Conservation (phyloP, 2,888 invertebrate species). For the Cerastis leucographa region DNA sequence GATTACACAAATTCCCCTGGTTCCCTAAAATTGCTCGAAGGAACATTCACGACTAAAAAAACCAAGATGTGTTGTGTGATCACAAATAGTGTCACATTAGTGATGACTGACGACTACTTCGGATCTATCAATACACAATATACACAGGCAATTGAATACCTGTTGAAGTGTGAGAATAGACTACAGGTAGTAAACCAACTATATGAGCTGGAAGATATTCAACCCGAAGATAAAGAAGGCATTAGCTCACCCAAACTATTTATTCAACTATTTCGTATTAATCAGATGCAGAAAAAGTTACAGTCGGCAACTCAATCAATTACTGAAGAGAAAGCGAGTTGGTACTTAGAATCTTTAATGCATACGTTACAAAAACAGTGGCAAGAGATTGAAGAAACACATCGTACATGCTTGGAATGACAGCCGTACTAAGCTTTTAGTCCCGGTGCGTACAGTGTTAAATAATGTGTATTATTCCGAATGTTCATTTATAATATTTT, state of each 20-base stretch:
- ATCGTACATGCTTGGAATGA: too few species aligned
- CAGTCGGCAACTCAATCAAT: not conserved
- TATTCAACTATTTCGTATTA: constrained; percentile 10
- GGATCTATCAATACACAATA: not conserved
- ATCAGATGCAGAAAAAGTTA: constrained; percentile 6
- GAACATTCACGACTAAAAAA: not conserved
- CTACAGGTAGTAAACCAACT: constrained; percentile 2
- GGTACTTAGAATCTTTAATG: not conserved
- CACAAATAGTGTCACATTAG: too few species aligned
- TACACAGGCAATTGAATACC: constrained; percentile 3
- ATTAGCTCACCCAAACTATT: constrained; percentile 6
- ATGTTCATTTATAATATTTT: too few species aligned
- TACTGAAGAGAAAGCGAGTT: not conserved
- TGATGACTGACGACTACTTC: constrained; percentile 5
- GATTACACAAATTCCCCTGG: too few species aligned
- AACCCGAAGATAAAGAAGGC: not conserved
- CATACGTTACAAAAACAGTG: constrained; percentile 6
- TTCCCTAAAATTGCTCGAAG: too few species aligned
- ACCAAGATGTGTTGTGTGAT: constrained; percentile 3
- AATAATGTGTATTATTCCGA: too few species aligned
- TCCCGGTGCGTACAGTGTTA: too few species aligned
- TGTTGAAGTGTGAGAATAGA: constrained; percentile 3
- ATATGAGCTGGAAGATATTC: not conserved
- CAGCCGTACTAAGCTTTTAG: too few species aligned
- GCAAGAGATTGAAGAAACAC: constrained; percentile 11